phyloP scores from a whole-genome alignment of 2,888 invertebrate genomes.

The Bugula neritina region DNA sequence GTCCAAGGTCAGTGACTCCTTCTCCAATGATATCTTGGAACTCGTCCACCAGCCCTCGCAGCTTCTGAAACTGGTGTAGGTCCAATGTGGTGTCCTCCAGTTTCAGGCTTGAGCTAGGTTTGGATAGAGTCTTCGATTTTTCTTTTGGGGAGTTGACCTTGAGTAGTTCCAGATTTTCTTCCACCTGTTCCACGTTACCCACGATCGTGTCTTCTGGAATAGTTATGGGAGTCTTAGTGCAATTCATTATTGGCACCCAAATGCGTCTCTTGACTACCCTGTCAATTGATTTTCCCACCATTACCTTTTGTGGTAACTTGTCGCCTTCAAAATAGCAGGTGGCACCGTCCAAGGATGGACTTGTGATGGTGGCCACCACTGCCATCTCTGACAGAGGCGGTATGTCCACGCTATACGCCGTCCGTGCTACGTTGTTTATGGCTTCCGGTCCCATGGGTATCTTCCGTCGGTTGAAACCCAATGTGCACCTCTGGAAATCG shows the following conservation, averaged over 20 bases:
- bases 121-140: background rate
- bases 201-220: background rate
- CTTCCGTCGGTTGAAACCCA: background rate
- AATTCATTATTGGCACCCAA: background rate
- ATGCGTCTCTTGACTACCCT: background rate
- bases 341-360: background rate
- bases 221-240: background rate
- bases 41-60: background rate
- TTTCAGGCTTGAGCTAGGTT: background rate
- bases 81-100: background rate
- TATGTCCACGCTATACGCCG: background rate
- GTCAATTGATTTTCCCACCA: background rate
- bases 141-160: background rate
- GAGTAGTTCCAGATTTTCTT: slow-evolving; percentile 1
- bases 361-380: background rate
- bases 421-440: background rate
- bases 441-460: background rate
- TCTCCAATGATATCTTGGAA: slow-evolving; percentile 9
- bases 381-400: background rate
- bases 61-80: background rate
- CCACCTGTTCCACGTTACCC: background rate
- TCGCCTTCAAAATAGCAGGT: slow-evolving; percentile 8
- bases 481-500: slow-evolving; percentile 13
- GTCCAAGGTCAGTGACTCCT: background rate
- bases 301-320: background rate